These are phyloP conservation scores for Dicrurus megarhynchus DNA, from an alignment of 2,113 vertebrate species.

Conservation along the genomic window DNA sequence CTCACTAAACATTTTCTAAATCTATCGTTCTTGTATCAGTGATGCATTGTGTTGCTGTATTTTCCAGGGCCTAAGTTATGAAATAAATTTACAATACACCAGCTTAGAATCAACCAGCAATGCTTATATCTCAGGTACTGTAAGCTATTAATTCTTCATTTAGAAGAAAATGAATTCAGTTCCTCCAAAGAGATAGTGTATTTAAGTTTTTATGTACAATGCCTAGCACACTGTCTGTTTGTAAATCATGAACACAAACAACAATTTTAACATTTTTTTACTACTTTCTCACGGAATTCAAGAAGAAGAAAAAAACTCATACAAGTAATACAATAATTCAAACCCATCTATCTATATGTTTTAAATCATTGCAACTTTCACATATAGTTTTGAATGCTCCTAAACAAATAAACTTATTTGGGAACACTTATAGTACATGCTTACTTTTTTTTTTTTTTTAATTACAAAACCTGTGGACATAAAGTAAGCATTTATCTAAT, in stretches of 20 bases:
- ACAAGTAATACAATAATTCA: neutral
- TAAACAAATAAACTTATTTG: neutral
- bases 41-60: slow-evolving; percentile 55
- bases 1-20: slow-evolving; percentile 68
- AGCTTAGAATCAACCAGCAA: slow-evolving; percentile 38
- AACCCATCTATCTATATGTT: neutral
- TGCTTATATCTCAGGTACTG: slow-evolving; percentile 16
- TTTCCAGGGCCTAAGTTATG: slow-evolving; percentile 54
- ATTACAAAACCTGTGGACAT: neutral
- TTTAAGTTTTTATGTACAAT: neutral
- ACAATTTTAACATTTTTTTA: neutral
- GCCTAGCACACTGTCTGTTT: neutral
- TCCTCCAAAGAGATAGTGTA: neutral
- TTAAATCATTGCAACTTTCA: neutral
- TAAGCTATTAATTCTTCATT: slow-evolving; percentile 42
- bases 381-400: neutral
- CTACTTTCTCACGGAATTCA: neutral
- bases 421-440: neutral
- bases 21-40: slow-evolving; percentile 69
- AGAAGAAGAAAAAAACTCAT: neutral
- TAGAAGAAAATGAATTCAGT: slow-evolving; percentile 52
- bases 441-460: neutral
- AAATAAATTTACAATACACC: slow-evolving; percentile 52
- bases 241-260: neutral
- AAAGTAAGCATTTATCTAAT: neutral